Base-by-base conservation (phyloP, 2,888 invertebrate species). In the Julus scandinavius region DNA sequence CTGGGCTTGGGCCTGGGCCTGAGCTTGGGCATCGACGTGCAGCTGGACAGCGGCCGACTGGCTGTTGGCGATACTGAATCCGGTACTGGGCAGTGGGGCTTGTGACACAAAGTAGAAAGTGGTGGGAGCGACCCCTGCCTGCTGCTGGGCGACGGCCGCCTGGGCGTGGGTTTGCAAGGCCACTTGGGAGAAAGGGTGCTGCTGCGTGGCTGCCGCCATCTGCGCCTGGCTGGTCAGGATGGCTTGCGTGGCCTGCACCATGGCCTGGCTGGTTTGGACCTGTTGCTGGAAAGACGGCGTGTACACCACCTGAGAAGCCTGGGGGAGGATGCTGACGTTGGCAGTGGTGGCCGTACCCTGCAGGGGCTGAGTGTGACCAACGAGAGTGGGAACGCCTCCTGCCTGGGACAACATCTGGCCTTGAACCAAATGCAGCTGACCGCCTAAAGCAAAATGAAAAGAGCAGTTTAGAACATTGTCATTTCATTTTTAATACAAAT, bases 61-160 rank as follows among this genome's bases (percentile, higher is more conserved):
- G 17, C 20, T 83, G 11, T 72, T 45, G 83, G 41, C 58, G 20
- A 83, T n/a, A n/a, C 58, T 41, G 41, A 50, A 49, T 20, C 54
- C 40, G 17, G 86, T 29, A 41, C 80, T 40, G 29, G 86, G 58
- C 20, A 87, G 20, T 29, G 85, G 20, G 15, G 85, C 49, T 63
- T 88, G 88, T 17, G 88, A 54, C 29, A 88, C 85, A 20, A 88
- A 45, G 9, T 85, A 88, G 29, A 83, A 88, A 17, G 80, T 88
- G 29, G 88, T 49, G 5, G 87, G 80, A 6, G 88, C 83, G 7
- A 86, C 40, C 38, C 54, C 63, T 13, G 38, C 38, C 41, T 72
- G 83, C 38, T 54, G 80, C 41, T 87, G 87, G 29, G 49, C 54
- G 38, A 50, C 50, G 58, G 87, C 86, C 1, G 86, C 80, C 63